These are phyloP conservation scores for Erpornis zantholeuca DNA, from an alignment of 2,113 vertebrate genomes.

Conservation along the genomic window DNA sequence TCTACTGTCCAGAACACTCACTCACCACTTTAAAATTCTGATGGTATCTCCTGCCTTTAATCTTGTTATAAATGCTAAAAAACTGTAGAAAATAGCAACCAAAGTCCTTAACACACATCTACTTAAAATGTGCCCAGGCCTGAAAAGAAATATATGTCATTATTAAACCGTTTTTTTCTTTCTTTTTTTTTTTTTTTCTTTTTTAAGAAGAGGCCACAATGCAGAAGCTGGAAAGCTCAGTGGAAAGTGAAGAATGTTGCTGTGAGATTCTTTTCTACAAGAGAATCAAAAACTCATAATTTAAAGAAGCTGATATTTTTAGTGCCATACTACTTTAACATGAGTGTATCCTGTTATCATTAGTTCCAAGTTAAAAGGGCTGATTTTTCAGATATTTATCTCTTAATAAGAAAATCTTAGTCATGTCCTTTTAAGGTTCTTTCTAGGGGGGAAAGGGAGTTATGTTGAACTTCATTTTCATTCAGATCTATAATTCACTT, in stretches of 20 bases:
- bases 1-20: not conserved
- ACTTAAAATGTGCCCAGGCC: not conserved
- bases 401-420: not conserved
- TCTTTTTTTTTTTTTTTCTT: not conserved
- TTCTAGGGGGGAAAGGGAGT: not conserved
- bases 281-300: slow-evolving; percentile 83
- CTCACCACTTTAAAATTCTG: not conserved
- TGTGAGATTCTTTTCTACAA: slow-evolving; percentile 85
- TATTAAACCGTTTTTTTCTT: not conserved
- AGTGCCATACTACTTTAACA: slow-evolving; percentile 83
- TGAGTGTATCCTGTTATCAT: slow-evolving; percentile 81
- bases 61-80: not conserved
- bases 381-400: not conserved
- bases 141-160: not conserved
- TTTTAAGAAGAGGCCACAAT: slow-evolving; percentile 80
- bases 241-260: slow-evolving; percentile 85
- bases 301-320: slow-evolving; percentile 86
- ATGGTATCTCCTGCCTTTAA: not conserved
- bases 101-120: not conserved
- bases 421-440: not conserved
- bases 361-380: not conserved
- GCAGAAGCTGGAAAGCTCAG: slow-evolving; percentile 84
- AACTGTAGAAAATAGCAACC: not conserved
- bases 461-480: not conserved
- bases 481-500: not conserved